Base-by-base conservation (phyloP, 2,888 invertebrate species). In the Notodonta ziczac region DNA sequence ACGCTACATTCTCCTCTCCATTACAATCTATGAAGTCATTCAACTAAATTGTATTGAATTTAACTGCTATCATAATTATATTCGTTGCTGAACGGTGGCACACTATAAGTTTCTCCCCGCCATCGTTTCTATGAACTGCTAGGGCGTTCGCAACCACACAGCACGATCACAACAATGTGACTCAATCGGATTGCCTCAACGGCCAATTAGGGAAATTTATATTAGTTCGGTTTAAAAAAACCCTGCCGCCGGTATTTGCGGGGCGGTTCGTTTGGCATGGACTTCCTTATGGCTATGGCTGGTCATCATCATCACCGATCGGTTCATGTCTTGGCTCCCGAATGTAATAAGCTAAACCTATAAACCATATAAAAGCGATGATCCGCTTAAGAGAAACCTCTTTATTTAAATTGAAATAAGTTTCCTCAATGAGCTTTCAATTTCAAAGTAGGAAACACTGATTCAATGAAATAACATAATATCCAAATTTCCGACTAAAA, bases 111-210 rank as follows among this genome's bases (percentile, higher is more conserved):
- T 6, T 12, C 7, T 0, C 42, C 6, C 42, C 3, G 10, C 42
- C 42, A 42, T 42, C 8, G 42, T 42, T 42, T 51, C 24, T 51
- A 52, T 32, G 52, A 32, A 52, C 35, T 35, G 52, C 32, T 52
- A 13, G 12, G 7, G 12, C 16, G 16, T 12, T 52, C 6, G 6
- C 16, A 7, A 35, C 52, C 52, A 50, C 4, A 32, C 16, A 51
- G 35, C 35, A 4, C 7, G 35, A 6, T 4, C 58, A 73, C 76
- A 76, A 46, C 67, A 66, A 48, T 24, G 52, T 74, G 72, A 74
- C 48, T 74, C 69, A 71, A 56, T 40, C 63, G 68, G 60, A 51
- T 52, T 58, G 58, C 51, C 57, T 61, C 74, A 6, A 56, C n/a
- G 14, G 12, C 39, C 40, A 14, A 40, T 14, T 13, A n/a, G 55